Percentiles rank a stretch among this genome's conserved stretches.
Evolutionary conservation across 2,888 invertebrate genomes (phyloP).

Genomic region (Allacma fusca): DNA sequence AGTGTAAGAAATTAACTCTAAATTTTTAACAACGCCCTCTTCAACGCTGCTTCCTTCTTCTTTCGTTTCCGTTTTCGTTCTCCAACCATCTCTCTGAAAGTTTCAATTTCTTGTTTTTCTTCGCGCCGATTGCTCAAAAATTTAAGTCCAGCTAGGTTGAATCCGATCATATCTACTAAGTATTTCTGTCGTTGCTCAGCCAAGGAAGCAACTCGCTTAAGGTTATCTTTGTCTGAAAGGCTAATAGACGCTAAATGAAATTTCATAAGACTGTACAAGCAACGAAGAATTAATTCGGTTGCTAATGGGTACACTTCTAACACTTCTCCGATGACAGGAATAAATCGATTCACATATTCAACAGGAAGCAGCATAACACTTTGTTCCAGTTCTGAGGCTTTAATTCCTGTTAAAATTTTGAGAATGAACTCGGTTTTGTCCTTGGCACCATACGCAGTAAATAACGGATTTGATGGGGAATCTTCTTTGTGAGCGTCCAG

Average conservation of each 20-base stretch:
- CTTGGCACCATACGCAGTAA: constrained; percentile 79
- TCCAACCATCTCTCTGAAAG: constrained; percentile 77
- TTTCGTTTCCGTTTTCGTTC: constrained; percentile 72
- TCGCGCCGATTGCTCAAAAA: constrained; percentile 80
- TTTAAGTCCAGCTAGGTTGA: constrained; percentile 82
- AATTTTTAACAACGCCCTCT: constrained; percentile 69
- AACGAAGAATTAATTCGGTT: constrained; percentile 55
- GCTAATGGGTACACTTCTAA: constrained; percentile 56
- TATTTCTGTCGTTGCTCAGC: constrained; percentile 51
- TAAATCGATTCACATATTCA: constrained; percentile 54
- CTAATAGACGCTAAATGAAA: constrained; percentile 57
- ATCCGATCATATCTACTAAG: constrained; percentile 80
- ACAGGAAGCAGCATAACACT: constrained; percentile 60
- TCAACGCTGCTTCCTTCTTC: constrained; percentile 71
- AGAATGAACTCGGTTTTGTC: constrained; percentile 82
- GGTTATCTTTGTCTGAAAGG: constrained; percentile 47
- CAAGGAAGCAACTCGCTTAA: constrained; percentile 49
- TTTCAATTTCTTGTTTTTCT: constrained; percentile 75
- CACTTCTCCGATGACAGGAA: constrained; percentile 52
- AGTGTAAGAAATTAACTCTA: constrained; percentile 49
- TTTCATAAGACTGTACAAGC: constrained; percentile 53
- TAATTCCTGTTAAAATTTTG: constrained; percentile 79
- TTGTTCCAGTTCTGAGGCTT: constrained; percentile 63
- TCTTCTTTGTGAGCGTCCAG: constrained; percentile 75
- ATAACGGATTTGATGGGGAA: constrained; percentile 69